These are phyloP conservation scores for Alligator mississippiensis DNA, from an alignment of 2,113 vertebrate genomes.

Conservation along the genomic window DNA sequence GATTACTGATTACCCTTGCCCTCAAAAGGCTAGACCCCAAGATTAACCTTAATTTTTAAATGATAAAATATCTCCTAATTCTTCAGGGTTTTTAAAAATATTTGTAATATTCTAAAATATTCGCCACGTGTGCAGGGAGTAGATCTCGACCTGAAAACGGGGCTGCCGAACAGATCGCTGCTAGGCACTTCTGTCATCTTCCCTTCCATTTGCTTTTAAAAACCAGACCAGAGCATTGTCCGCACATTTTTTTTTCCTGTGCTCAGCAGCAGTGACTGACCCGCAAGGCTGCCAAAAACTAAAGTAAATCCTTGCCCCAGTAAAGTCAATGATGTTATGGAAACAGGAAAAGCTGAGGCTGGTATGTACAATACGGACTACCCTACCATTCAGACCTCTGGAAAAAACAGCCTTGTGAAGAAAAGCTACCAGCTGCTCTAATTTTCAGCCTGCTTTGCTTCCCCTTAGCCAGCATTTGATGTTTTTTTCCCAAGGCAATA, in stretches of 20 bases:
- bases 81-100: not conserved
- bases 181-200: not conserved
- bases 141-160: no score
- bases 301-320: not conserved
- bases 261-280: no score
- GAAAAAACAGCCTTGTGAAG: not conserved
- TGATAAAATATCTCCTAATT: not conserved
- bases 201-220: accelerated
- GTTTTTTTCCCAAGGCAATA: accelerated
- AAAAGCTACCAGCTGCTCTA: accelerated
- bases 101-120: not conserved
- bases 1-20: not conserved
- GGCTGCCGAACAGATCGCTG: no score
- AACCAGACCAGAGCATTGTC: not conserved
- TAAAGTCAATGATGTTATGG: not conserved
- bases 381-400: not conserved
- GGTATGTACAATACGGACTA: no score
- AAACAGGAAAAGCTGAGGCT: not conserved
- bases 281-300: not conserved
- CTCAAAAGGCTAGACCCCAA: no score
- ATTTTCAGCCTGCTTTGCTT: accelerated
- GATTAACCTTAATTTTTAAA: not conserved
- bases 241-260: not conserved
- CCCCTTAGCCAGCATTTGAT: not conserved
- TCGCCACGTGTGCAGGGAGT: no score